Percentiles rank a stretch among this genome's conserved stretches.
These are phyloP conservation scores for Malacosoma neustria DNA, from an alignment of 2,888 invertebrate genomes.

Conservation along the genomic window DNA sequence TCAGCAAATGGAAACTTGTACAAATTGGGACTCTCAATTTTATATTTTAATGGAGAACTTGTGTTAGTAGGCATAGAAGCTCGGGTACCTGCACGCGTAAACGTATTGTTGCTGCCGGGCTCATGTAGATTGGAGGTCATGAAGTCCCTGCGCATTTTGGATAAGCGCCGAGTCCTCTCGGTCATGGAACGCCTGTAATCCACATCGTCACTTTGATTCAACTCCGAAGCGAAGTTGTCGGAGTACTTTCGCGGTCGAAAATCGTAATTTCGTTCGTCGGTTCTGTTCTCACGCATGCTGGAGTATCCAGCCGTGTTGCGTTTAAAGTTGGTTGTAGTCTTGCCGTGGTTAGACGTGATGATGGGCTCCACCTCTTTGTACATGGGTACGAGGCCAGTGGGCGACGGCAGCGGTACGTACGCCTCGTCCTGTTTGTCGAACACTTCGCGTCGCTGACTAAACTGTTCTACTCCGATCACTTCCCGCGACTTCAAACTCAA, in stretches of 20 bases:
- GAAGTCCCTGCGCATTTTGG: constrained; percentile 58
- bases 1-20: constrained; percentile 70
- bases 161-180: constrained; percentile 56
- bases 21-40: constrained; percentile 62
- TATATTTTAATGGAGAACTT: constrained; percentile 44
- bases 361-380: constrained; percentile 52
- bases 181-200: constrained; percentile 60
- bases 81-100: constrained; percentile 42
- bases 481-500: constrained; percentile 64
- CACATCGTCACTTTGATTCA: constrained; percentile 60
- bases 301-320: constrained; percentile 58
- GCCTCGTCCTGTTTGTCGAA: constrained; percentile 69
- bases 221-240: constrained; percentile 60
- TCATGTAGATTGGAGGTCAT: constrained; percentile 62
- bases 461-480: constrained; percentile 65
- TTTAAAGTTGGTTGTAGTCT: constrained; percentile 60
- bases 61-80: constrained; percentile 54
- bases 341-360: constrained; percentile 61
- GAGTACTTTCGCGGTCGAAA: constrained; percentile 63
- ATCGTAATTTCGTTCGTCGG: constrained; percentile 47
- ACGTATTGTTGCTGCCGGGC: constrained; percentile 45
- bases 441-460: constrained; percentile 69
- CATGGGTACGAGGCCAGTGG: constrained; percentile 32
- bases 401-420: constrained; percentile 56
- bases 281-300: constrained; percentile 61